phyloP scores from a whole-genome alignment of 2,797 vertebrate species.

The Kryptolebias ocellatus region DNA sequence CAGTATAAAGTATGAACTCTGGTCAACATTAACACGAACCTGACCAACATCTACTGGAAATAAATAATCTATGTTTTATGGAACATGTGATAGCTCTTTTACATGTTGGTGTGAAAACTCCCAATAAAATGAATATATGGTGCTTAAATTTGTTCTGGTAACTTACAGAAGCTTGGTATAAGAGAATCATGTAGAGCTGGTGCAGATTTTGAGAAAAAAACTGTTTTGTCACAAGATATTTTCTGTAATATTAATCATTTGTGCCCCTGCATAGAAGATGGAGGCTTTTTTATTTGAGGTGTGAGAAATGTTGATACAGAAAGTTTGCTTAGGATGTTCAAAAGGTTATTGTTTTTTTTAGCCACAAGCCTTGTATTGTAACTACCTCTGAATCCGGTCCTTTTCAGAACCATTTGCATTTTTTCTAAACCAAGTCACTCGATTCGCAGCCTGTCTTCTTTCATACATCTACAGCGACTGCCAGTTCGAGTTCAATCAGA shows the following conservation, averaged over 20 bases:
- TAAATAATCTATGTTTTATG: not conserved
- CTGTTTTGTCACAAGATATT: not conserved
- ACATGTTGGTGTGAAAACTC: constrained; percentile 9
- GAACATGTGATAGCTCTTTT: not conserved
- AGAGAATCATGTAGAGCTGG: not conserved
- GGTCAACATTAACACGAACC: not conserved
- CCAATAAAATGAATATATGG: not conserved
- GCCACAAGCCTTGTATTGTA: not conserved
- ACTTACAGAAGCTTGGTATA: not conserved
- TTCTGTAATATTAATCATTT: constrained; percentile 16
- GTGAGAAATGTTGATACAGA: not conserved
- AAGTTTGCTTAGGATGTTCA: not conserved
- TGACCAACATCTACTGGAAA: not conserved
- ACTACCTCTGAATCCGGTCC: not conserved
- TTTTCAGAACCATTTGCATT: constrained; percentile 19
- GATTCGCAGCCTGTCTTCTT: constrained; percentile 6
- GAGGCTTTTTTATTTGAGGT: constrained; percentile 11
- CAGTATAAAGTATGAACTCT: no score
- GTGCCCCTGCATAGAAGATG: constrained; percentile 15
- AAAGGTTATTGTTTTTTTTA: constrained; percentile 17
- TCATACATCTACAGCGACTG: constrained; percentile 14
- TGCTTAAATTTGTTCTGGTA: not conserved
- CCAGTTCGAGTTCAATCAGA: constrained; percentile 18
- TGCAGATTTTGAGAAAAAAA: not conserved
- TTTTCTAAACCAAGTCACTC: constrained; percentile 16